phyloP scores from a whole-genome alignment of 2,113 vertebrate species.

The Coracopsis vasa region DNA sequence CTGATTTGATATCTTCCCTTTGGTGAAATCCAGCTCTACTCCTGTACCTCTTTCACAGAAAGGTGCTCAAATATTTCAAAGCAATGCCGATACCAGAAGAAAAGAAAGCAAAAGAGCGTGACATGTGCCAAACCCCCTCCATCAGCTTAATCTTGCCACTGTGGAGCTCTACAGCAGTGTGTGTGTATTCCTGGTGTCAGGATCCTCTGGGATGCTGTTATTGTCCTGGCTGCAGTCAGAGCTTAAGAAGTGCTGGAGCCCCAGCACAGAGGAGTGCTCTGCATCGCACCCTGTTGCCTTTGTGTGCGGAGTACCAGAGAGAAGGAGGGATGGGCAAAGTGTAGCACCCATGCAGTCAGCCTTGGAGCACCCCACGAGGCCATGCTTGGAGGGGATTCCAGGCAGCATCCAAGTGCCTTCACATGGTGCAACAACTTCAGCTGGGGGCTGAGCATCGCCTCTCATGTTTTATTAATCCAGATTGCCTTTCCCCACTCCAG shows the following conservation, averaged over 20 bases:
- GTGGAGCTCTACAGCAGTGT: background rate
- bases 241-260: background rate
- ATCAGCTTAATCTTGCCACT: background rate
- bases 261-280: accelerated
- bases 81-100: background rate
- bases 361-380: background rate
- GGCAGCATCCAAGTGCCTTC: background rate
- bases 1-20: background rate
- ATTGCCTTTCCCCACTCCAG: slow-evolving; percentile 11
- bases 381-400: background rate
- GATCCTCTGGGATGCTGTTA: background rate
- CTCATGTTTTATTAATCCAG: slow-evolving; percentile 40
- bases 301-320: background rate
- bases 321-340: accelerated
- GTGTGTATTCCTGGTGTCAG: background rate
- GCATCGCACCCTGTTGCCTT: background rate
- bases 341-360: background rate
- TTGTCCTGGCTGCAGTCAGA: background rate
- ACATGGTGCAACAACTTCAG: background rate
- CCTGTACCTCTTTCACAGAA: background rate
- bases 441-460: background rate
- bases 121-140: background rate
- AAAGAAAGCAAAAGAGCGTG: background rate
- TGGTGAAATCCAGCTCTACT: background rate
- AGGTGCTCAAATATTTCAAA: background rate